Conservation (phyloP, 2,797 vertebrate species). For the Acanthurus leucopareius region DNA sequence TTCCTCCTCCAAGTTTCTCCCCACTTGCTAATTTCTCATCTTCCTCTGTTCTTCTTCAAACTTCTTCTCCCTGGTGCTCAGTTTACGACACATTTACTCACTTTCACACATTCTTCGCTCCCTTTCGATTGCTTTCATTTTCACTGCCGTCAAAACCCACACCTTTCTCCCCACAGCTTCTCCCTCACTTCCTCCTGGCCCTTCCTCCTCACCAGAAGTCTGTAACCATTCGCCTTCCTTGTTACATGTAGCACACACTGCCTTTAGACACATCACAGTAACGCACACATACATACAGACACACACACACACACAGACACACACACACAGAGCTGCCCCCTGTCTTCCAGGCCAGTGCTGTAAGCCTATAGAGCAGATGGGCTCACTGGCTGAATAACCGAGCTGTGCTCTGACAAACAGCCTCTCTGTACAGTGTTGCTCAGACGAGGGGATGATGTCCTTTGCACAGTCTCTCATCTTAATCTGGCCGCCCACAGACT, state of each 20-base stretch:
- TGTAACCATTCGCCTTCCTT: slow-evolving; percentile 37
- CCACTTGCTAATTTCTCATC: slow-evolving; percentile 3
- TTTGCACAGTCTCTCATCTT: slow-evolving; percentile 64
- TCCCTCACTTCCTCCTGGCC: slow-evolving; percentile 52
- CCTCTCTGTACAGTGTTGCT: slow-evolving; percentile 60
- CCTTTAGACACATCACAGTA: slow-evolving; percentile 24
- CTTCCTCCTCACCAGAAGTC: slow-evolving; percentile 50
- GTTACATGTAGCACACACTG: slow-evolving; percentile 30
- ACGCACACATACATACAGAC: slow-evolving; percentile 7
- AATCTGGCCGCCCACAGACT: slow-evolving; percentile 60
- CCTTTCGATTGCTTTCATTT: slow-evolving; percentile 77
- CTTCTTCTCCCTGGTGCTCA: slow-evolving; percentile 29
- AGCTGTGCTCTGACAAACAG: slow-evolving; percentile 68
- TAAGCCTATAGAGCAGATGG: slow-evolving; percentile 78
- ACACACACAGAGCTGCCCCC: slow-evolving; percentile 46
- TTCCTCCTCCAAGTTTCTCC: slow-evolving; percentile 8
- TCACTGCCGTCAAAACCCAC: slow-evolving; percentile 65
- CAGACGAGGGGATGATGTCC: slow-evolving; percentile 67
- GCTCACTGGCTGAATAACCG: slow-evolving; percentile 63
- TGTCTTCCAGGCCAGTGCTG: slow-evolving; percentile 61
- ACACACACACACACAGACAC: slow-evolving; percentile 12
- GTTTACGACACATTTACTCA: slow-evolving; percentile 71
- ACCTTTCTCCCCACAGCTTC: slow-evolving; percentile 60
- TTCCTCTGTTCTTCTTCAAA: slow-evolving; percentile 18
- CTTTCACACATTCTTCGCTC: slow-evolving; percentile 67